phyloP scores from a whole-genome alignment of 2,888 invertebrate genomes.

The Acronicta alni region DNA sequence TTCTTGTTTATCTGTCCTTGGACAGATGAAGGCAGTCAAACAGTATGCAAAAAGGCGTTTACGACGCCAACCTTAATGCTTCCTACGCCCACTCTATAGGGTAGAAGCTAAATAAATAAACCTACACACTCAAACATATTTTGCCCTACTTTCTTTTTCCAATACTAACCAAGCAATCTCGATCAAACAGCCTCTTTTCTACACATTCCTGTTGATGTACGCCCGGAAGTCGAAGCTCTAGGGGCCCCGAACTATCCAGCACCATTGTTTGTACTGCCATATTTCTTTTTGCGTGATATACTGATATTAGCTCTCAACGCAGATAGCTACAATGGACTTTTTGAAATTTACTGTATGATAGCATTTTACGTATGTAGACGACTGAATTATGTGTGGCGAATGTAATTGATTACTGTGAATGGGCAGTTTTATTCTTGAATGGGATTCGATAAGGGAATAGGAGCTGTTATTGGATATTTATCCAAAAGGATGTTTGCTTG shows the following conservation, averaged over 20 bases:
- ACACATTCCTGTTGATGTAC: constrained; percentile 40
- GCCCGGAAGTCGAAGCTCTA: constrained; percentile 43
- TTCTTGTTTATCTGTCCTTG: too few relatives aligned
- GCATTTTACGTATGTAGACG: constrained; percentile 41
- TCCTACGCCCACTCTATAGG: too few relatives aligned
- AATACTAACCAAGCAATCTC: constrained; percentile 30
- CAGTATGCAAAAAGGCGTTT: too few relatives aligned
- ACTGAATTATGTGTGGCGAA: constrained; percentile 27
- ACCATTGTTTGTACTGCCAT: constrained; percentile 48
- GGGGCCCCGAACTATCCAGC: constrained; percentile 43
- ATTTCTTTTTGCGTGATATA: constrained; percentile 58
- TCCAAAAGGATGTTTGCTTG: too few relatives aligned
- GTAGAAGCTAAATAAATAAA: constrained; percentile 17
- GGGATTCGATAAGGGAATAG: constrained; percentile 11
- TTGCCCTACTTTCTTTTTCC: constrained; percentile 5
- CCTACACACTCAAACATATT: constrained; percentile 11
- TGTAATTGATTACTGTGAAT: constrained; percentile 35
- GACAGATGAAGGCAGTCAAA: too few relatives aligned
- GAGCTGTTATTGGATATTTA: neutral
- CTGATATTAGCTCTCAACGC: constrained; percentile 57
- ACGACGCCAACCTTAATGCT: too few relatives aligned
- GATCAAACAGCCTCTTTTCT: constrained; percentile 39
- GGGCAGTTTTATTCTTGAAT: constrained; percentile 22
- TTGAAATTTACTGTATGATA: constrained; percentile 54
- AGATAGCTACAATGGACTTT: constrained; percentile 54